phyloP scores from a whole-genome alignment of 2,888 invertebrate genomes.

The Plemyria rubiginata region DNA sequence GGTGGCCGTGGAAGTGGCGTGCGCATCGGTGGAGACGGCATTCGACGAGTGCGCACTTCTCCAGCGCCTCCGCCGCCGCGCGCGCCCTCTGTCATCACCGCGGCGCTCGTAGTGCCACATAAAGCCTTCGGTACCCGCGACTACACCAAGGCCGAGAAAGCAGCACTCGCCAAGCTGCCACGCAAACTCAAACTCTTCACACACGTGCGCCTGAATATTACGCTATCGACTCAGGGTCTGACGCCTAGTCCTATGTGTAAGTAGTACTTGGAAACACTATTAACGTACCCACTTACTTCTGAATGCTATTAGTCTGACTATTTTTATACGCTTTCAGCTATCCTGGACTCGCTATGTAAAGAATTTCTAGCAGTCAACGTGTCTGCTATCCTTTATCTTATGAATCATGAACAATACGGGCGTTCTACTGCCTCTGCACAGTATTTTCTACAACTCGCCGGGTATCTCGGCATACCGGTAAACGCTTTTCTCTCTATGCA shows the following conservation, averaged over 20 bases:
- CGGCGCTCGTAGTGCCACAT: constrained; percentile 91
- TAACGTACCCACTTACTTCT: constrained; percentile 29
- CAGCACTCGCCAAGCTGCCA: constrained; percentile 87
- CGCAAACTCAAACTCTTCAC: constrained; percentile 89
- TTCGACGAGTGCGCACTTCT: constrained; percentile 73
- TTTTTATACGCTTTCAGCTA: constrained; percentile 87
- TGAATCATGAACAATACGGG: constrained; percentile 97
- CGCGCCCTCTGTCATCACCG: constrained; percentile 82
- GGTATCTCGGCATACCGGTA: constrained; percentile 96
- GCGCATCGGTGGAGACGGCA: constrained; percentile 68
- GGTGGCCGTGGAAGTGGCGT: constrained; percentile 68
- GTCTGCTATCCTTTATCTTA: constrained; percentile 96
- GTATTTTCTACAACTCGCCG: constrained; percentile 96
- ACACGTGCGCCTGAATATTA: constrained; percentile 88
- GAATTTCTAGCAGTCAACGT: constrained; percentile 95
- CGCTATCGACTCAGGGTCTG: constrained; percentile 89
- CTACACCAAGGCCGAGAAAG: constrained; percentile 89
- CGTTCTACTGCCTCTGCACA: constrained; percentile 97
- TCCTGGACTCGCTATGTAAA: constrained; percentile 94
- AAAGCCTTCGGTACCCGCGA: constrained; percentile 90
- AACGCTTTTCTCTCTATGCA: constrained; percentile 54
- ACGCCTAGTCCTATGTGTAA: constrained; percentile 91
- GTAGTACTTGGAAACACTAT: constrained; percentile 49
- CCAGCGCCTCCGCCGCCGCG: constrained; percentile 77
- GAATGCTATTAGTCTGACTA: constrained; percentile 46